Evolutionary conservation across 2,113 vertebrate genomes (phyloP).

Genomic region (Coregonus clupeaformis): DNA sequence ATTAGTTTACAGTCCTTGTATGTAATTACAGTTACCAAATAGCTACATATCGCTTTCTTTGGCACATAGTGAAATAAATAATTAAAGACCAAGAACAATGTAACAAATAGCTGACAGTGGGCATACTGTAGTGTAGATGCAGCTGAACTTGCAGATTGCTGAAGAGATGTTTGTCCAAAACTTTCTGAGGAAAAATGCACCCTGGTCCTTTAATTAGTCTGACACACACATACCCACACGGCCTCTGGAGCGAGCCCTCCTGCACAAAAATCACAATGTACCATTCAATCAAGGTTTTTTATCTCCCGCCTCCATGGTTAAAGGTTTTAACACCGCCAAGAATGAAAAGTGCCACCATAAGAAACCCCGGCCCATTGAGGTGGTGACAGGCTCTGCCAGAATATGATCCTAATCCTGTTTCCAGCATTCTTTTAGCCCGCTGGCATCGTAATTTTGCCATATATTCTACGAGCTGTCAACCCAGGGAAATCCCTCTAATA

Average conservation of each 20-base stretch:
- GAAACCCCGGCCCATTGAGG: constrained; percentile 83
- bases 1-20: too few species aligned
- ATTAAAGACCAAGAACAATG: too few species aligned
- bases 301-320: constrained; percentile 64
- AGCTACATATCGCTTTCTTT: too few species aligned
- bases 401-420: constrained; percentile 95
- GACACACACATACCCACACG: neutral
- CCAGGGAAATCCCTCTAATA: constrained; percentile 85
- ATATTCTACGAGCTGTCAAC: constrained; percentile 84
- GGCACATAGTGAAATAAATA: too few species aligned
- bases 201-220: constrained; percentile 22
- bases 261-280: constrained; percentile 73
- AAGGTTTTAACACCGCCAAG: constrained; percentile 76
- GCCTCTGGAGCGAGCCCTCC: constrained; percentile 51
- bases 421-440: constrained; percentile 83
- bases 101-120: too few species aligned
- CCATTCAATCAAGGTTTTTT: constrained; percentile 69
- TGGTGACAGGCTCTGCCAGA: constrained; percentile 86
- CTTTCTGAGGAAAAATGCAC: too few species aligned
- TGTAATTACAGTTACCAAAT: too few species aligned
- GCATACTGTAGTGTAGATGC: too few species aligned
- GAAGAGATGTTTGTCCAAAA: too few species aligned
- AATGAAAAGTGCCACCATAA: constrained; percentile 81
- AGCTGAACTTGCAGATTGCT: too few species aligned
- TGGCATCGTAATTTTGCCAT: constrained; percentile 78